Base-by-base conservation (phyloP, 2,888 invertebrate species). In the Himalopsyche kuldschensis region DNA sequence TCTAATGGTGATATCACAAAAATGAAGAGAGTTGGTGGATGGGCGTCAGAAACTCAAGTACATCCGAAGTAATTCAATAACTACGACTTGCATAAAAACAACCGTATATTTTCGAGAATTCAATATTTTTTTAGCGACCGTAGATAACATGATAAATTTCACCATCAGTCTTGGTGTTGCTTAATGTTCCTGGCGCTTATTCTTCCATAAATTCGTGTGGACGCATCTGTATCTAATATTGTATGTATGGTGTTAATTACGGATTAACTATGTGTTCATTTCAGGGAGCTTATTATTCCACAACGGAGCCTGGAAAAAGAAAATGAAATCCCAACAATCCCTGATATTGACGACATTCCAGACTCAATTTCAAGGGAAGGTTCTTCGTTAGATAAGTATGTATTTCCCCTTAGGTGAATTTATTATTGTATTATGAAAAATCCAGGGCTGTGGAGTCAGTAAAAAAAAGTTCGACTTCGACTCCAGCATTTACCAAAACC, bases 251-350 rank as follows among this genome's bases (percentile, higher is more conserved):
- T n/a, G n/a, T n/a, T n/a, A n/a, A n/a, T n/a, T n/a, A n/a, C n/a
- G n/a, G n/a, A n/a, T n/a, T n/a, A n/a, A n/a, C n/a, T n/a, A n/a
- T n/a, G n/a, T n/a, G n/a, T n/a, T n/a, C n/a, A n/a, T 81, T 83
- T 15, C 87, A 92, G 92, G 85, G 91, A 91, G 87, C 90, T 89
- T 82, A 87, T 91, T 30, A 90, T 92, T 84, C 91, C 92, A 1
- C 91, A 90, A 83, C 91, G 90, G 85, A 90, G 90, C 0, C 89
- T 90, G 1, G 91, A 91, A 63, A 90, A 90, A 2, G 89, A 90
- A 85, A 91, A 91, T 85, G 92, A 92, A 84, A 92, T 92, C 80
- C 92, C 92, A 11, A 92, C 92, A 1, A 90, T 92, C 87, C 92
- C 92, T 10, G 92, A 92, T 86, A 87, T 91, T 55, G 92, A 92